A percentile compares a stretch with the other conserved stretches of the same genome.
phyloP scores from a whole-genome alignment of 2,797 vertebrate species.

The Champsocephalus gunnari region DNA sequence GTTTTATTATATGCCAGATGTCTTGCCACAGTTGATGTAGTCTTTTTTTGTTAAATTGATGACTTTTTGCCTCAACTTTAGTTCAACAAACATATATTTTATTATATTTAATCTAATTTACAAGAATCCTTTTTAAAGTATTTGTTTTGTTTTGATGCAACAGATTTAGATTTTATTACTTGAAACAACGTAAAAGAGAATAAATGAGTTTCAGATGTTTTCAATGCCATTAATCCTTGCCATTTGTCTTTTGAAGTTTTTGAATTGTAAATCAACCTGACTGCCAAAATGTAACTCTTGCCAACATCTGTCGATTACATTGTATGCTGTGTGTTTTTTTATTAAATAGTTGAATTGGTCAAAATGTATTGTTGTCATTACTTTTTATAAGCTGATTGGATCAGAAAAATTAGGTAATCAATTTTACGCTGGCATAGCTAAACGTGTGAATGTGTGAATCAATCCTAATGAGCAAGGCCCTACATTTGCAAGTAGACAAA shows the following conservation, averaged over 20 bases:
- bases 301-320: no score
- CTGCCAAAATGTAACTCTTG: background rate
- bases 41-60: conserved; percentile 5
- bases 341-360: no score
- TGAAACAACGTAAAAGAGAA: background rate
- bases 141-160: no score
- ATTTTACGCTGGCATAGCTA: no score
- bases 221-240: conserved; percentile 26
- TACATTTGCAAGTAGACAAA: no score
- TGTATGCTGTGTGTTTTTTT: no score
- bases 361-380: no score
- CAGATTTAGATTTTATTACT: background rate
- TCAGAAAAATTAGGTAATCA: no score
- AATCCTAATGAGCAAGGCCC: no score
- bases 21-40: conserved; percentile 21
- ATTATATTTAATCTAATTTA: background rate
- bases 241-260: conserved; percentile 15
- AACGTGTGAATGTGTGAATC: no score
- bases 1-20: conserved; percentile 20
- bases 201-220: background rate
- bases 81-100: background rate
- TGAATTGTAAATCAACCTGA: background rate
- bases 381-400: no score
- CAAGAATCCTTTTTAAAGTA: no score
- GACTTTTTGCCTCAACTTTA: conserved; percentile 39